These are phyloP conservation scores for Brachyhypopomus occidentalis DNA, from an alignment of 2,113 vertebrate species.

Conservation along the genomic window DNA sequence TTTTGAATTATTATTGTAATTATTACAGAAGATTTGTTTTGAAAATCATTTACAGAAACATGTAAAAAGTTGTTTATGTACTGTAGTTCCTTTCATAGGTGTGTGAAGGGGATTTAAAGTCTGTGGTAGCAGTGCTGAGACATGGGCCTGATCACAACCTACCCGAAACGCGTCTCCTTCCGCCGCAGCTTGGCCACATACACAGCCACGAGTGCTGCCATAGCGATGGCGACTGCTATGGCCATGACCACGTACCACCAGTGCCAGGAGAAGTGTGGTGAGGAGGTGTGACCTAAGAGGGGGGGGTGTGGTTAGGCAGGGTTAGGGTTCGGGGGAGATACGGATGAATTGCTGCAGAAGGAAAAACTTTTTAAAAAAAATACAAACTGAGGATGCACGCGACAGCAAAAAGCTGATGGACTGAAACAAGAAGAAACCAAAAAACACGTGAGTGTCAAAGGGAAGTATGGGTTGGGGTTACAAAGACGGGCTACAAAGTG, in stretches of 20 bases:
- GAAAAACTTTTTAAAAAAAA: too few relatives aligned
- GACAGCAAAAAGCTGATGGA: neutral
- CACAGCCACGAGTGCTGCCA: slow-evolving; percentile 77
- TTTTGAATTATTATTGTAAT: too few relatives aligned
- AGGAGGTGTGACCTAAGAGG: slow-evolving; percentile 47
- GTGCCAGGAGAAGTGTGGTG: slow-evolving; percentile 81
- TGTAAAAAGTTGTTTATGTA: too few relatives aligned
- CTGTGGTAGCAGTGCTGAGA: neutral
- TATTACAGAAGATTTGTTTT: too few relatives aligned
- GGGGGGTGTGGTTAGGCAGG: neutral
- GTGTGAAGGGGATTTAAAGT: neutral
- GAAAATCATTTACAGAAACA: too few relatives aligned
- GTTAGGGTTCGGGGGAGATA: neutral
- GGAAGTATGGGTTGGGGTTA: too few relatives aligned
- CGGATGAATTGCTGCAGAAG: slow-evolving; percentile 7
- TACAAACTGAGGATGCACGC: slow-evolving; percentile 5
- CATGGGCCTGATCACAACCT: slow-evolving; percentile 45
- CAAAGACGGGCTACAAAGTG: too few relatives aligned
- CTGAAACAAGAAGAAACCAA: neutral
- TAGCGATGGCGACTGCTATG: slow-evolving; percentile 72
- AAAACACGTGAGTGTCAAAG: too few relatives aligned
- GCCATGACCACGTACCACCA: slow-evolving; percentile 92
- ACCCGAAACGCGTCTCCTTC: slow-evolving; percentile 91
- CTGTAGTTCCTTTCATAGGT: too few relatives aligned
- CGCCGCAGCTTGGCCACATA: slow-evolving; percentile 80